phyloP scores from a whole-genome alignment of 2,888 invertebrate genomes.

The Drosophila lutescens region DNA sequence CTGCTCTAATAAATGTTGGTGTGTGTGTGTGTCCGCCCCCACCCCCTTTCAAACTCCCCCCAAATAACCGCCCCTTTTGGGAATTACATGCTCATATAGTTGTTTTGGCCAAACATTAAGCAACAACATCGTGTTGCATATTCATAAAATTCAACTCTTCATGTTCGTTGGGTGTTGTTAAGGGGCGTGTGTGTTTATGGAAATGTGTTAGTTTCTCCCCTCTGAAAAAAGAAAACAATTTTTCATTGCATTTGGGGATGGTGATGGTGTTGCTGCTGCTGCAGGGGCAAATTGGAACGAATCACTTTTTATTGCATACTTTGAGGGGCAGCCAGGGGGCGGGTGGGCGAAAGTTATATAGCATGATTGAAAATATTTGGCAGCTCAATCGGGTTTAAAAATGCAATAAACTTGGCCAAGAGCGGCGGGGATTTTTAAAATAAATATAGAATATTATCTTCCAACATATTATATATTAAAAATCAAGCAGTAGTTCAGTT shows the following conservation, averaged over 20 bases:
- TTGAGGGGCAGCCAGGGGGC: neutral
- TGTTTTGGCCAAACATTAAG: constrained; percentile 54
- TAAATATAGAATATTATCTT: neutral
- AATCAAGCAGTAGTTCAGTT: too few species aligned
- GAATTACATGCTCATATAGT: constrained; percentile 29
- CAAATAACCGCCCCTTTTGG: constrained; percentile 13
- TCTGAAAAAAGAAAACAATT: constrained; percentile 4
- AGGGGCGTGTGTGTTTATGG: constrained; percentile 9
- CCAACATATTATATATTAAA: too few species aligned
- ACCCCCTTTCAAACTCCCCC: neutral
- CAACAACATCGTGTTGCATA: constrained; percentile 73
- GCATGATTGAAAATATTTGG: constrained; percentile 3
- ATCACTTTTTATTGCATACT: constrained; percentile 37
- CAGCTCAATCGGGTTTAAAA: neutral
- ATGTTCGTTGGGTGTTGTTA: neutral
- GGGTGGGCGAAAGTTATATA: neutral
- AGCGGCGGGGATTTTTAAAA: neutral
- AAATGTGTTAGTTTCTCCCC: constrained; percentile 5
- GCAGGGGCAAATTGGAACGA: constrained; percentile 16
- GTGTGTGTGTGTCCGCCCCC: constrained; percentile 17
- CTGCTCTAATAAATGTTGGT: constrained; percentile 57
- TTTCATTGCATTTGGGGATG: constrained; percentile 17
- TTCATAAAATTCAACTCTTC: constrained; percentile 65
- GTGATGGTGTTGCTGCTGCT: neutral
- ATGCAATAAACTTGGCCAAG: neutral